Evolutionary conservation across 2,797 vertebrate genomes (phyloP), one percentile per base, ranked within the genome.

Genomic region (Pseudopleuronectes americanus): DNA sequence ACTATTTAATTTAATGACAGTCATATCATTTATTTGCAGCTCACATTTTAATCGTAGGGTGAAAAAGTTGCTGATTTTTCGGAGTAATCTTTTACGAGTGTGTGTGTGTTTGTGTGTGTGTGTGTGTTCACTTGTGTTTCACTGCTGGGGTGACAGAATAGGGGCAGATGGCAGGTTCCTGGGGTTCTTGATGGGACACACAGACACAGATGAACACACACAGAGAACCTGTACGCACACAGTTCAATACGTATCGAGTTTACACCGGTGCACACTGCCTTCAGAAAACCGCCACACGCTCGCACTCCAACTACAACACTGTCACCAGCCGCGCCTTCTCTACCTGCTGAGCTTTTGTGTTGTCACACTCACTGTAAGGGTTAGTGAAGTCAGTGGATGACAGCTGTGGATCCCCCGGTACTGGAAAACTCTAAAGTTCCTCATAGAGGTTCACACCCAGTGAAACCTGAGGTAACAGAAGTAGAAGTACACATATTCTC

Each of bases 101-200:
- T 28, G 13, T 66, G 36, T 54, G 70, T 16, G 24, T 28, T 9
- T 66, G 36, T 54, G 70, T 59, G 47, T n/a, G 23, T 28, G 21
- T 65, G 43, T 54, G 70, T 63, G 58, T 55, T 33, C 61, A 55
- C 69, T 12, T 41, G 65, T 66, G 4, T 58, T 55, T 65, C 28
- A 62, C 58, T 79, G 69, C 66, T 59, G 23, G 74, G 76, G 77
- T 90, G 89, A 92, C 90, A 92, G 89, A 90, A 92, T 90, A 77
- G 71, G 91, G 86, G 82, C 90, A 89, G 81, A 87, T 88, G 84
- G 88, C 78, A 83, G 78, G 85, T 89, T 84, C 77, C 80, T 70
- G 62, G 76, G 64, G 66, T 66, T 74, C 64, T 71, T 71, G 77
- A 85, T 86, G 76, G 56, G 61, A 61, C 75, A 57, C 59, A 66